Evolutionary conservation across 2,797 vertebrate species (phyloP).

Genomic region (Macropus fuliginosus): DNA sequence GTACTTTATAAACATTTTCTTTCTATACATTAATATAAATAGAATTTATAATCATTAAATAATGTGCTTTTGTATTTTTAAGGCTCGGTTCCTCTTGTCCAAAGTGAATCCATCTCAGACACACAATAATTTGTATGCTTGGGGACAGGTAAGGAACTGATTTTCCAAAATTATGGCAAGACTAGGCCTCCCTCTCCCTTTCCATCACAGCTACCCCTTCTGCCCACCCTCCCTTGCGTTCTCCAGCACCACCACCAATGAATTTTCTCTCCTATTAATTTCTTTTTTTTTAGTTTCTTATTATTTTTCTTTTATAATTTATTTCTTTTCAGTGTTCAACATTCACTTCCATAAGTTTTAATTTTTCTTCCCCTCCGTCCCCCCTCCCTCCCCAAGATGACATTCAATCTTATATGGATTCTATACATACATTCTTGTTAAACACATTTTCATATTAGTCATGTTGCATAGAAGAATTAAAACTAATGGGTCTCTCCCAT

Average conservation of each 20-base stretch:
- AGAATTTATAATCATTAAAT: slow-evolving; percentile 41
- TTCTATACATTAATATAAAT: slow-evolving; percentile 20
- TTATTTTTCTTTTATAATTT: no score
- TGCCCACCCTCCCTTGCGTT: not conserved
- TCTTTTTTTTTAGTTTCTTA: no score
- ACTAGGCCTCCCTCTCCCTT: not conserved
- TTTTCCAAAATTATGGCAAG: slow-evolving; percentile 11
- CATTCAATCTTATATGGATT: no score
- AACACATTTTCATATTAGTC: no score
- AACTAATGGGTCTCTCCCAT: no score
- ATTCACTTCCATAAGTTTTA: no score
- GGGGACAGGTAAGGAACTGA: slow-evolving; percentile 93
- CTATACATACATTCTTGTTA: no score
- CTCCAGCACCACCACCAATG: not conserved
- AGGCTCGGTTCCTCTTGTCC: slow-evolving; percentile 97
- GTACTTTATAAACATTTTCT: not conserved
- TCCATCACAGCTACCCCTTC: not conserved
- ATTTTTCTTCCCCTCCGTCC: no score
- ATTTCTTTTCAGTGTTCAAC: no score
- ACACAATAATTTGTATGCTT: slow-evolving; percentile 96
- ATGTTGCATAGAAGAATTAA: no score
- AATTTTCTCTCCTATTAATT: not conserved
- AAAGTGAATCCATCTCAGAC: slow-evolving; percentile 99
- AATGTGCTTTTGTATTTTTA: slow-evolving; percentile 66
- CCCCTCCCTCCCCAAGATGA: no score